Percentiles rank a stretch among this genome's conserved stretches.
These are phyloP conservation scores for Schlechtendalia chinensis DNA, from an alignment of 1,140 invertebrate species.

Conservation along the genomic window DNA sequence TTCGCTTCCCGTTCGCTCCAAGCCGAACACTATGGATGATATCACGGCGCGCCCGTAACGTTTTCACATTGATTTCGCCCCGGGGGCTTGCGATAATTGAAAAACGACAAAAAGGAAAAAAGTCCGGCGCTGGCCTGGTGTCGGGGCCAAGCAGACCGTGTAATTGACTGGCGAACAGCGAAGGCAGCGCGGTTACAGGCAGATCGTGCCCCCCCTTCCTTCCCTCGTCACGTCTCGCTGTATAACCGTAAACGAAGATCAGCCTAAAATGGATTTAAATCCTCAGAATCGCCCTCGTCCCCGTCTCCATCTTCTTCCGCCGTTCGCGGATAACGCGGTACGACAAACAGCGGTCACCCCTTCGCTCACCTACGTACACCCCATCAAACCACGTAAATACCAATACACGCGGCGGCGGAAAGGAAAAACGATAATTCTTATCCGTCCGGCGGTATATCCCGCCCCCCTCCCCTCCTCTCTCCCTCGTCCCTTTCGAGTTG, in stretches of 20 bases:
- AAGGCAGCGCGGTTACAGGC: neutral
- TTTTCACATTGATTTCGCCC: conserved; percentile 21
- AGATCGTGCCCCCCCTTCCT: neutral
- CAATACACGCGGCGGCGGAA: neutral
- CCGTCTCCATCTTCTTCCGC: too few species aligned
- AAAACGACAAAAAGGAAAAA: conserved; percentile 7
- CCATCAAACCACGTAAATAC: neutral
- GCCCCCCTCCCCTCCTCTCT: neutral
- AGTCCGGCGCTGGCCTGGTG: neutral
- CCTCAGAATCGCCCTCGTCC: neutral
- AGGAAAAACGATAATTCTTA: conserved; percentile 30
- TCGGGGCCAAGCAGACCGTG: conserved; percentile 16
- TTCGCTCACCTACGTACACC: too few species aligned
- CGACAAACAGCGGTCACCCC: neutral
- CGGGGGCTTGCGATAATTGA: neutral
- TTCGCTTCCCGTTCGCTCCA: neutral
- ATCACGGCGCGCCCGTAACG: neutral
- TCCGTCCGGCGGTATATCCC: conserved; percentile 1
- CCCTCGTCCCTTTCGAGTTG: too few species aligned
- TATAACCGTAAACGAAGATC: neutral
- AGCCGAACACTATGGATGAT: neutral
- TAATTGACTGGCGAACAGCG: conserved; percentile 29
- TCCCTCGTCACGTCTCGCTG: too few species aligned
- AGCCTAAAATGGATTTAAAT: conserved; percentile 27
- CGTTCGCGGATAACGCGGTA: too few species aligned